Evolutionary conservation across 2,113 vertebrate species (phyloP).

Genomic region (Corythornis madagascariensis): DNA sequence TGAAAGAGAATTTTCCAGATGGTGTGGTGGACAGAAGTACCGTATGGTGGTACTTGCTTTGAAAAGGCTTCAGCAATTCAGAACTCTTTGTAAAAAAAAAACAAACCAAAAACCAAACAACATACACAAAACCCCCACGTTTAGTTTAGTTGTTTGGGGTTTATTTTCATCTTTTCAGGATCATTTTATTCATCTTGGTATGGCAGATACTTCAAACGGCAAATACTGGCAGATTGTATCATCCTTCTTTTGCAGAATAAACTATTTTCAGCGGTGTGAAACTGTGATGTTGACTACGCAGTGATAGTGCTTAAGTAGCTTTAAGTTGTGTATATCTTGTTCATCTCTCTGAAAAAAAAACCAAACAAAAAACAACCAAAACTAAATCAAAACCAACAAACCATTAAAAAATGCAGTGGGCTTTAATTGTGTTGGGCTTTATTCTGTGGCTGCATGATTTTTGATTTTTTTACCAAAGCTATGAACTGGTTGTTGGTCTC

Average conservation of each 20-base stretch:
- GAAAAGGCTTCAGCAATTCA: not conserved
- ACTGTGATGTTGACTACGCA: not conserved
- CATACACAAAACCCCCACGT: too few relatives aligned
- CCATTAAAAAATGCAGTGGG: not conserved
- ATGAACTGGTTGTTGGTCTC: conserved; percentile 11
- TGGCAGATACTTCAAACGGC: not conserved
- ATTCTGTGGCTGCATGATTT: conserved; percentile 13
- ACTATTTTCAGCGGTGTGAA: not conserved
- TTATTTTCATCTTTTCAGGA: not conserved
- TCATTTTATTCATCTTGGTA: not conserved
- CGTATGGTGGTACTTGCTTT: not conserved
- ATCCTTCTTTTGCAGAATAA: not conserved
- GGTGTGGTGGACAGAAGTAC: not conserved
- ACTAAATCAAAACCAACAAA: not conserved
- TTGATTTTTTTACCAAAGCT: not conserved
- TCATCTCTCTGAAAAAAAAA: not conserved
- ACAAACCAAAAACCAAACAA: not conserved
- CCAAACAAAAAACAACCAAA: too few relatives aligned
- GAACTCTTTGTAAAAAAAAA: not conserved
- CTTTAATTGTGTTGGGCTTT: conserved; percentile 22
- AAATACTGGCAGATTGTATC: conserved; percentile 1
- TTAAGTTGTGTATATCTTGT: not conserved
- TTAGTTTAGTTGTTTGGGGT: not conserved
- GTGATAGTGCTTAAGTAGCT: conserved; percentile 14
- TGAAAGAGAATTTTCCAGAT: not conserved